These are phyloP conservation scores for Rhinolophus sinicus DNA, from an alignment of 2,113 vertebrate genomes.

Conservation along the genomic window DNA sequence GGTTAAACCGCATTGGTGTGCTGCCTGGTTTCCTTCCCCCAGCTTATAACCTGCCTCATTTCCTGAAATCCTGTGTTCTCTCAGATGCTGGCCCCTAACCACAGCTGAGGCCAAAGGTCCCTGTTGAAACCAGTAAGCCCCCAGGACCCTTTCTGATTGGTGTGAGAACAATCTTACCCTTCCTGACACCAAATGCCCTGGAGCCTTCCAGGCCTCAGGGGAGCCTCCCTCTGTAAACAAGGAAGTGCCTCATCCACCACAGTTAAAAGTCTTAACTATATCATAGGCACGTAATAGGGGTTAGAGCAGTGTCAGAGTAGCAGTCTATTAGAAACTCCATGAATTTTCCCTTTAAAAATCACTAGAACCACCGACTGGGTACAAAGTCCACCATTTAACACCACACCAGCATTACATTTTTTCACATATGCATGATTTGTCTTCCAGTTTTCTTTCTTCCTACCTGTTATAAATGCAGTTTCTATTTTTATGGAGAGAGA, in stretches of 20 bases:
- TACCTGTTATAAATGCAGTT: conserved; percentile 6
- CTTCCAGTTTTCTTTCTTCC: neutral
- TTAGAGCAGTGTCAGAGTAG: neutral
- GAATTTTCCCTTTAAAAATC: neutral
- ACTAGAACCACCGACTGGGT: neutral
- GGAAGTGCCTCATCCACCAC: neutral
- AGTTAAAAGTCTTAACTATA: neutral
- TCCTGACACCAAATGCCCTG: neutral
- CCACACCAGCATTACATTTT: neutral
- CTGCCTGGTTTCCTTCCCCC: neutral
- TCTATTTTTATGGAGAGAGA: neutral
- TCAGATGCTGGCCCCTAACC: neutral
- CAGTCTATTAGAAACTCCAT: neutral
- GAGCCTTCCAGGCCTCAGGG: neutral
- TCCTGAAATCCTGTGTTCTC: neutral
- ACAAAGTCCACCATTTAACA: neutral
- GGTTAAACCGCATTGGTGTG: rapidly evolving
- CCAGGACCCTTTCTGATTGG: neutral
- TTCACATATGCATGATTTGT: neutral
- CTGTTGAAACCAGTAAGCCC: neutral
- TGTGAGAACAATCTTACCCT: neutral
- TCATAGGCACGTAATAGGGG: neutral
- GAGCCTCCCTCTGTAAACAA: neutral
- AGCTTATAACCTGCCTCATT: neutral
- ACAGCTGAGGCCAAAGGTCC: neutral